These are phyloP conservation scores for Diplolepis rosae DNA, from an alignment of 2,888 invertebrate genomes.

Conservation along the genomic window DNA sequence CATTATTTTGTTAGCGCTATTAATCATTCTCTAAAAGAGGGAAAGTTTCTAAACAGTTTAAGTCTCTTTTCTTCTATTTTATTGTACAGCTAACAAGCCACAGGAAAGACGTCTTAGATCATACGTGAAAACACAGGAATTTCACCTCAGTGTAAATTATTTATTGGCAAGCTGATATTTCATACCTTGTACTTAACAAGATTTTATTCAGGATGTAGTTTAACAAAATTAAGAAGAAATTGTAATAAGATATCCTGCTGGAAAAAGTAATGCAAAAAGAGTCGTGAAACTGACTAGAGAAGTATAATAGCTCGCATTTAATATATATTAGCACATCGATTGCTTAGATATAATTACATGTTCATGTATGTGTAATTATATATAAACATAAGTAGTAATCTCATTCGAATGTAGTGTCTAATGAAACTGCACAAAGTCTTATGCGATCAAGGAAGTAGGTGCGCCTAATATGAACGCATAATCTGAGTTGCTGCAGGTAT, in stretches of 20 bases:
- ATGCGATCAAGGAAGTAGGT: slow-evolving; percentile 22
- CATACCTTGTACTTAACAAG: neutral
- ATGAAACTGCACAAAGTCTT: slow-evolving; percentile 16
- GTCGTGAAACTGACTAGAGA: neutral
- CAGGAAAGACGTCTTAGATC: neutral
- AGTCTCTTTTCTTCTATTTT: neutral
- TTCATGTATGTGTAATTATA: slow-evolving; percentile 6
- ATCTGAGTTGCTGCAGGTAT: slow-evolving; percentile 19
- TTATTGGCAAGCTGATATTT: neutral
- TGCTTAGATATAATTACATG: slow-evolving; percentile 6
- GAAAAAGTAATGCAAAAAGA: neutral
- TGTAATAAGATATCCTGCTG: neutral
- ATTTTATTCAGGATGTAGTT: neutral
- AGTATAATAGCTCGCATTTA: neutral
- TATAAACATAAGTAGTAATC: slow-evolving; percentile 7
- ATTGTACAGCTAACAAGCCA: neutral
- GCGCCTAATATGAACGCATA: slow-evolving; percentile 12
- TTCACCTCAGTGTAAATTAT: too few relatives aligned
- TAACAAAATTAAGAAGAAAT: neutral
- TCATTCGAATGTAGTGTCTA: slow-evolving; percentile 6
- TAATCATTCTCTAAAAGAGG: neutral
- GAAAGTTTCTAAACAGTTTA: neutral
- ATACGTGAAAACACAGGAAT: neutral
- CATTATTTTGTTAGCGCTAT: neutral
- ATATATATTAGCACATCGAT: neutral